These are phyloP conservation scores for Parascotia fuliginaria DNA, from an alignment of 2,888 invertebrate genomes.

Conservation along the genomic window DNA sequence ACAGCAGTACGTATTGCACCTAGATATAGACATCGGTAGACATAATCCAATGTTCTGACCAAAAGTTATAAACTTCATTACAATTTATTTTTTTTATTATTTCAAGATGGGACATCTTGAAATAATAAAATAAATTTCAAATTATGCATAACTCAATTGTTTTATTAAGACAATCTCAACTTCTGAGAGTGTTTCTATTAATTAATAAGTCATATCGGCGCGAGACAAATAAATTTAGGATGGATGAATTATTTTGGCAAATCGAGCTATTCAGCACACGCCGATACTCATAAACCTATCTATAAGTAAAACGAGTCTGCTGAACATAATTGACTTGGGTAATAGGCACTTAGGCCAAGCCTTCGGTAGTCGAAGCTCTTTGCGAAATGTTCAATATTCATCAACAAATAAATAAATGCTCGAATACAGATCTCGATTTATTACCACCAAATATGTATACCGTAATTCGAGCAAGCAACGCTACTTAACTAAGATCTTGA, in stretches of 20 bases:
- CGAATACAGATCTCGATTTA: constrained; percentile 35
- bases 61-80: not conserved
- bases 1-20: no score
- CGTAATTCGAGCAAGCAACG: not conserved
- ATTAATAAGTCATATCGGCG: not conserved
- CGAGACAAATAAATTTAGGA: constrained; percentile 57
- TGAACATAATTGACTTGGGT: constrained; percentile 76
- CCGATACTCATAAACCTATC: constrained; percentile 56
- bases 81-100: no score
- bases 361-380: constrained; percentile 50
- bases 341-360: constrained; percentile 63
- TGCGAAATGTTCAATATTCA: constrained; percentile 63
- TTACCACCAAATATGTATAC: constrained; percentile 4
- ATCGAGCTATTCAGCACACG: constrained; percentile 64
- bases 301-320: constrained; percentile 57
- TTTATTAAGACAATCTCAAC: not conserved
- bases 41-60: not conserved
- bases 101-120: not conserved
- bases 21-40: no score
- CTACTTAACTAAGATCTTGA: no score
- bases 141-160: not conserved
- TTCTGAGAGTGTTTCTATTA: not conserved
- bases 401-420: constrained; percentile 51
- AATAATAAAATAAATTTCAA: not conserved
- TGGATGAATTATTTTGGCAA: constrained; percentile 62